These are phyloP conservation scores for Chanos chanos DNA, from an alignment of 2,797 vertebrate genomes.

Conservation along the genomic window DNA sequence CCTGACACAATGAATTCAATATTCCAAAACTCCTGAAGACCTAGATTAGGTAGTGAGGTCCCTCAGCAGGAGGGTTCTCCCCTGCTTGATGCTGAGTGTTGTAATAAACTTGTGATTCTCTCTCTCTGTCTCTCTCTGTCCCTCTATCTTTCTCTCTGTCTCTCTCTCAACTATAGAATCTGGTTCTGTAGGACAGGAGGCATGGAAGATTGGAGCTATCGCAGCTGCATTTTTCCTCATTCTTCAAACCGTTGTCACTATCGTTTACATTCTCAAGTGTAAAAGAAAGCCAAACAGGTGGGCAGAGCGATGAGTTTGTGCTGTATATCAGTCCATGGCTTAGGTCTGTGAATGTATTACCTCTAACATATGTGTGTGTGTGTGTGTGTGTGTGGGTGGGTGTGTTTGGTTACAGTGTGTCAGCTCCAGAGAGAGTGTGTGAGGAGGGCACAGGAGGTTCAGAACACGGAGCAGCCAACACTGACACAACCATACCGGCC, in stretches of 20 bases:
- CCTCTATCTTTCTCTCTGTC: background rate
- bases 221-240: slow-evolving; percentile 63
- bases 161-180: slow-evolving; percentile 48
- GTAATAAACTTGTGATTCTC: slow-evolving; percentile 2
- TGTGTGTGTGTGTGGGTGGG: slow-evolving; percentile 36
- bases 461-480: slow-evolving; percentile 56
- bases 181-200: slow-evolving; percentile 55
- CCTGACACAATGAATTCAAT: too few relatives aligned
- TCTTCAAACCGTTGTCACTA: slow-evolving; percentile 64
- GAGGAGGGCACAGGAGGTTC: slow-evolving; percentile 60
- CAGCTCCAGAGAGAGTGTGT: slow-evolving; percentile 48
- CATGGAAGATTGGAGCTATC: slow-evolving; percentile 72
- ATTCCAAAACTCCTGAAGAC: too few relatives aligned
- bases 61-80: too few relatives aligned
- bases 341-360: slow-evolving; percentile 16
- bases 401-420: slow-evolving; percentile 45
- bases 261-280: slow-evolving; percentile 68
- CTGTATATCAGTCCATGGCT: background rate
- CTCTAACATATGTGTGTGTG: too few relatives aligned
- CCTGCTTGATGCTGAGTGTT: too few relatives aligned
- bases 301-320: too few relatives aligned
- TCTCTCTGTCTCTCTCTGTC: background rate
- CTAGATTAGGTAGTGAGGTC: too few relatives aligned
- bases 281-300: slow-evolving; percentile 61
- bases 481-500: slow-evolving; percentile 56